phyloP scores from a whole-genome alignment of 2,888 invertebrate genomes.

The Trissolcus japonicus region DNA sequence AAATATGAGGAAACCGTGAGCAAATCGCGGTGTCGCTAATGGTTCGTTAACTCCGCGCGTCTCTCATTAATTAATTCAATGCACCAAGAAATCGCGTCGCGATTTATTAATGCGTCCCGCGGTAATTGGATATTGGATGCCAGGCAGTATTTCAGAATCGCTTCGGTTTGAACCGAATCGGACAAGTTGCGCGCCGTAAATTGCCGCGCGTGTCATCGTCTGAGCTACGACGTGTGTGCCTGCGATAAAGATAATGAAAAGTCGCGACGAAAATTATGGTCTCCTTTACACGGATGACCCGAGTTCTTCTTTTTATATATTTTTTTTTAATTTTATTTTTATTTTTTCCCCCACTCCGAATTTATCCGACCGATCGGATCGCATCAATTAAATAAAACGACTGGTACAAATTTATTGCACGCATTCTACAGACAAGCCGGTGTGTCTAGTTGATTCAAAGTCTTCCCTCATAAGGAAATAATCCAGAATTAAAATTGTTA shows the following conservation, averaged over 20 bases:
- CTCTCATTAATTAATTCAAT: conserved; percentile 55
- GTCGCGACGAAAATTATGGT: conserved; percentile 43
- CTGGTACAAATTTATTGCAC: conserved; percentile 19
- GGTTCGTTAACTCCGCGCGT: conserved; percentile 53
- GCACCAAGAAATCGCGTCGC: conserved; percentile 22
- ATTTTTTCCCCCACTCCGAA: too few relatives aligned
- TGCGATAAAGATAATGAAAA: conserved; percentile 47
- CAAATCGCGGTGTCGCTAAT: conserved; percentile 53
- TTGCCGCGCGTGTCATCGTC: conserved; percentile 33
- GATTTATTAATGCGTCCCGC: conserved; percentile 55
- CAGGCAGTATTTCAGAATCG: conserved; percentile 36
- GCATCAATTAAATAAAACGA: conserved; percentile 23
- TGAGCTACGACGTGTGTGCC: conserved; percentile 24
- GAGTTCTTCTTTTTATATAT: conserved; percentile 11
- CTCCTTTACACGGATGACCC: conserved; percentile 16
- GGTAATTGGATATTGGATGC: conserved; percentile 47
- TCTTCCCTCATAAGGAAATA: too few relatives aligned
- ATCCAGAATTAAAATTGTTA: too few relatives aligned
- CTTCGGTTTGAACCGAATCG: conserved; percentile 29
- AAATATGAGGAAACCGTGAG: conserved; percentile 49
- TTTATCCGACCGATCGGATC: conserved; percentile 30
- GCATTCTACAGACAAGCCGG: background rate
- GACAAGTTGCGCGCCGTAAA: conserved; percentile 30
- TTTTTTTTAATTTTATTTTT: too few relatives aligned
- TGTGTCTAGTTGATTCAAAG: too few relatives aligned